These are phyloP conservation scores for Chloroceryle amazona DNA, from an alignment of 2,797 vertebrate genomes.

Conservation along the genomic window DNA sequence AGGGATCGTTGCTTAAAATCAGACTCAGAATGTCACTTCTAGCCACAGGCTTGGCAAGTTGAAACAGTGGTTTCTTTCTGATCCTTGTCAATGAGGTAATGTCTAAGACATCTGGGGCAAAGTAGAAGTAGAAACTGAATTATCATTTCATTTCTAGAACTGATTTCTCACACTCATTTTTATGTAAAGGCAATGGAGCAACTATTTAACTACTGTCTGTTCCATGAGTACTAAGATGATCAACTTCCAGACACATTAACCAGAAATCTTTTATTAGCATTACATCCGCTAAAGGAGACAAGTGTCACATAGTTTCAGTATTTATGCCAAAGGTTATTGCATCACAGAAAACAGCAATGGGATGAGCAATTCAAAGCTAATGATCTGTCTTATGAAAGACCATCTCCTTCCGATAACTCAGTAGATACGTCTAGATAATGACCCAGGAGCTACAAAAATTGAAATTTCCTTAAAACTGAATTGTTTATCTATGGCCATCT, in stretches of 20 bases:
- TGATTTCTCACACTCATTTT: conserved; percentile 10
- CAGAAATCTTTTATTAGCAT: background rate
- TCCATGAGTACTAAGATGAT: background rate
- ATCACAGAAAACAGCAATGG: background rate
- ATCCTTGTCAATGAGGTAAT: conserved; percentile 55
- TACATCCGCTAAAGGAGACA: background rate
- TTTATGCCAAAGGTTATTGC: background rate
- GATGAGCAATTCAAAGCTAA: background rate
- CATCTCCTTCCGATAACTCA: background rate
- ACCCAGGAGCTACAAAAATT: background rate
- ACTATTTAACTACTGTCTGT: background rate
- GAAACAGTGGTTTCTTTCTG: conserved; percentile 54
- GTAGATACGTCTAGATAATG: background rate
- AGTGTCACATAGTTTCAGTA: background rate
- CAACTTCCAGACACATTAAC: background rate
- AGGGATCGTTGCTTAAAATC: conserved; percentile 11
- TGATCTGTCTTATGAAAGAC: background rate
- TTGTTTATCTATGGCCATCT: background rate
- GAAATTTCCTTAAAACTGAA: background rate
- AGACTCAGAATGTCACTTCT: conserved; percentile 48
- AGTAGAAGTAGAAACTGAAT: conserved; percentile 19
- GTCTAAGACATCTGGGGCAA: conserved; percentile 22
- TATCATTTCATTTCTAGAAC: background rate
- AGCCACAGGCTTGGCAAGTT: conserved; percentile 56
- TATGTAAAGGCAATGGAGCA: background rate